Base-by-base conservation (phyloP, 1,140 invertebrate species). In the Papilio helenus region DNA sequence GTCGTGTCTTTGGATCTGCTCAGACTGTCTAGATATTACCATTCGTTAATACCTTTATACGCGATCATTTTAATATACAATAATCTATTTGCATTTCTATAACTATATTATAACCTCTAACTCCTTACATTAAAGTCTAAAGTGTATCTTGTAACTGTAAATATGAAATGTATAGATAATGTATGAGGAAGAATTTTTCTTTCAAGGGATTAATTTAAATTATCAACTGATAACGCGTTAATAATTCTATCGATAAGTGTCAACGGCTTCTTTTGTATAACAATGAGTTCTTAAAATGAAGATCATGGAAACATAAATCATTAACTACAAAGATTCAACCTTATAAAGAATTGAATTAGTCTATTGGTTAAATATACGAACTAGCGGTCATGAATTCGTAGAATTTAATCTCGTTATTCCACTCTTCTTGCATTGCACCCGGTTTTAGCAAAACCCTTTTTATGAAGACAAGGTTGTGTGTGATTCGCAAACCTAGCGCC, bases 251-350 rank as follows among this genome's bases (percentile, higher is more conserved):
- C 34, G 76, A 61, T 77, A 77, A 77, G 74, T 77, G 74, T 61
- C 74, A 77, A 77, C 76, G 58, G 76, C 76, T 77, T 65, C 76
- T 77, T 77, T 77, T 76, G 73, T 76, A 23, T 39, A n/a, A 76
- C 73, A 58, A 76, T 58, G 49, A 76, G 49, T 51, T 55, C 46
- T 76, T n/a, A 76, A 76, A 34, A 29, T 74, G 18, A 76, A 76
- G 73, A 76, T 76, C 73, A 76, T 76, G 73, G 49, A n/a, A 76
- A 76, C 61, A 2, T 16, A 16, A 65, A 65, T 16, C 18, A 55
- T n/a, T n/a, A 18, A 55, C 18, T 8, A n/a, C 18, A 55, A n/a
- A 55, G n/a, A 55, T 55, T 8, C 3, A 8, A 55, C 51, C n/a
- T 5, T 34, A 34, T 34, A 34, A 34, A 34, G n/a, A n/a, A n/a